Evolutionary conservation across 2,113 vertebrate genomes (phyloP).

Genomic region (Cololabis saira): DNA sequence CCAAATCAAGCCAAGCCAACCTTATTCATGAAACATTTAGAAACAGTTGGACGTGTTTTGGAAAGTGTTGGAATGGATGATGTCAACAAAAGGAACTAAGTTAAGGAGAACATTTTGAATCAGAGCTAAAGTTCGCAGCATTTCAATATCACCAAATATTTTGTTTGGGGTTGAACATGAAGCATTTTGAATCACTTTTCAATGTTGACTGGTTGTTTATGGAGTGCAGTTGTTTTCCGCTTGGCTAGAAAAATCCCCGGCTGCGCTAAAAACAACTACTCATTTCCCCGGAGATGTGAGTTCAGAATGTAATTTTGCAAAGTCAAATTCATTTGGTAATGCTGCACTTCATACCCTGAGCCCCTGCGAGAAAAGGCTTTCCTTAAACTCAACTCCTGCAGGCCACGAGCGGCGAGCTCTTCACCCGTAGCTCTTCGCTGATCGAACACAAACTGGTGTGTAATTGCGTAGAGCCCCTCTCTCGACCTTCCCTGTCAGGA

Average conservation of each 20-base stretch:
- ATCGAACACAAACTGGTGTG: slow-evolving; percentile 75
- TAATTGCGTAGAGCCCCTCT: slow-evolving; percentile 78
- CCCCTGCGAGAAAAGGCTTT: slow-evolving; percentile 1
- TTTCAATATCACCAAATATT: no score
- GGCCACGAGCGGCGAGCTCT: slow-evolving; percentile 32
- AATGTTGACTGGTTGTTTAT: slow-evolving; percentile 26
- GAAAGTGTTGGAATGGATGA: no score
- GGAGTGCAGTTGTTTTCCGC: slow-evolving; percentile 28
- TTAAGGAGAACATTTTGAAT: no score
- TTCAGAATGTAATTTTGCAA: slow-evolving; percentile 54
- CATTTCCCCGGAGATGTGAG: slow-evolving; percentile 21
- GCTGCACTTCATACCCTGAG: slow-evolving; percentile 40
- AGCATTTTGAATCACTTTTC: slow-evolving; percentile 26
- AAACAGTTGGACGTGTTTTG: no score
- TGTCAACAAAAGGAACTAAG: no score
- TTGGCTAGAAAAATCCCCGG: slow-evolving; percentile 40
- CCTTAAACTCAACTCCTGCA: slow-evolving; percentile 22
- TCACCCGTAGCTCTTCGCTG: slow-evolving; percentile 58
- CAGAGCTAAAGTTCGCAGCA: no score
- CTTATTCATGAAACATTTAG: no score
- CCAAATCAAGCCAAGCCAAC: no score
- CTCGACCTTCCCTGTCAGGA: slow-evolving; percentile 82
- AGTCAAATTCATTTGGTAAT: slow-evolving; percentile 60
- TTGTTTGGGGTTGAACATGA: not conserved
- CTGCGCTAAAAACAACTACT: slow-evolving; percentile 13